A percentile compares a stretch with the other conserved stretches of the same genome.
Evolutionary conservation across 2,113 vertebrate genomes (phyloP).

Genomic region (Circaetus cinerascens): DNA sequence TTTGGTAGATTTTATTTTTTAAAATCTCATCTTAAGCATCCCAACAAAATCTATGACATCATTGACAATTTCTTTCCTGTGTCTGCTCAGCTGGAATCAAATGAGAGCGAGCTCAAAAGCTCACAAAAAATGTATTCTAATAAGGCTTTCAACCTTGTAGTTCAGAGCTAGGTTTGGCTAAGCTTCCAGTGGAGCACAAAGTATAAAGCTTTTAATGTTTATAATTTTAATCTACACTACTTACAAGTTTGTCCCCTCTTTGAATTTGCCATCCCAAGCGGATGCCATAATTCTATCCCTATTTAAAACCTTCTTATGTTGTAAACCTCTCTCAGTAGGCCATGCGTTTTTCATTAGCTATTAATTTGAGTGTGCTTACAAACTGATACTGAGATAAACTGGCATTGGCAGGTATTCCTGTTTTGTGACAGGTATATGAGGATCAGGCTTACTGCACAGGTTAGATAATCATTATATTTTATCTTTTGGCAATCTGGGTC

Average conservation of each 20-base stretch:
- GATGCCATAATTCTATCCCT: neutral
- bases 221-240: neutral
- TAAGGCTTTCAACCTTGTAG: neutral
- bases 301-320: neutral
- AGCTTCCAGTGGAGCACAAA: neutral
- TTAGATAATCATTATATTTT: neutral
- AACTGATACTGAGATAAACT: neutral
- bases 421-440: neutral
- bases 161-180: neutral
- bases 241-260: neutral
- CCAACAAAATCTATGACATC: neutral
- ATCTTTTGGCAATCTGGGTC: neutral
- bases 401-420: neutral
- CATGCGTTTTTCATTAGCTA: neutral
- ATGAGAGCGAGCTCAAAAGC: neutral
- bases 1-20: neutral
- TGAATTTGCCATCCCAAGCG: neutral
- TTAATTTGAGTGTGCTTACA: neutral
- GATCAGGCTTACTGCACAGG: neutral
- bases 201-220: neutral
- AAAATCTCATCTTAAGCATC: neutral
- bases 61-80: neutral
- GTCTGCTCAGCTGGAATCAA: neutral
- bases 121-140: neutral
- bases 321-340: neutral